These are phyloP conservation scores for Boloria euphrosyne DNA, from an alignment of 2,888 invertebrate genomes.

Conservation along the genomic window DNA sequence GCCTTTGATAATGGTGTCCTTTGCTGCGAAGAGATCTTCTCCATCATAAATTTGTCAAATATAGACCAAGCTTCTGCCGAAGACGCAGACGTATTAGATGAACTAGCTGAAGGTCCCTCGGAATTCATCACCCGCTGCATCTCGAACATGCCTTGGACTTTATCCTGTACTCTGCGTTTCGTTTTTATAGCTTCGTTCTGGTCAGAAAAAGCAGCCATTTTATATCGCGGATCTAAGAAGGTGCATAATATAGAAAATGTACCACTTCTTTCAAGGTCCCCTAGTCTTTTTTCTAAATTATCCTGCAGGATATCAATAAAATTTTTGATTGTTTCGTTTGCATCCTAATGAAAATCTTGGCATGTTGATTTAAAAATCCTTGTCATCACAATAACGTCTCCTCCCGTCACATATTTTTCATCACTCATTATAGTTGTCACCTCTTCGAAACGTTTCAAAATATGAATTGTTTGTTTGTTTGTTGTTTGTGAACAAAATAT, in stretches of 20 bases:
- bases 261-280: conserved; percentile 37
- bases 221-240: conserved; percentile 42
- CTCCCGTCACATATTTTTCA: conserved; percentile 32
- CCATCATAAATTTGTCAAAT: not conserved
- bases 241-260: conserved; percentile 41
- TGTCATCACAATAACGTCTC: not conserved
- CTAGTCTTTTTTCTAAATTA: conserved; percentile 31
- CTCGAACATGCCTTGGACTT: conserved; percentile 23
- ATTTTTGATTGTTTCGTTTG: conserved; percentile 21
- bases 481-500: too few species aligned
- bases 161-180: conserved; percentile 32
- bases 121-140: too few species aligned
- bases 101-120: not conserved
- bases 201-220: conserved; percentile 37
- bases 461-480: too few species aligned
- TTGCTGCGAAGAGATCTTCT: not conserved
- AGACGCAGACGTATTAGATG: not conserved
- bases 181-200: conserved; percentile 33
- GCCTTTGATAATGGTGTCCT: not conserved
- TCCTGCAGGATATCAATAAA: conserved; percentile 22
- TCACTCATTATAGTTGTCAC: conserved; percentile 11
- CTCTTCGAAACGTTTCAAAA: conserved; percentile 13
- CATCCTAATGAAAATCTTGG: not conserved
- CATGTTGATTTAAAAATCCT: not conserved
- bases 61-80: not conserved